Conservation (phyloP, 1,140 invertebrate species). For the Periplaneta americana region DNA sequence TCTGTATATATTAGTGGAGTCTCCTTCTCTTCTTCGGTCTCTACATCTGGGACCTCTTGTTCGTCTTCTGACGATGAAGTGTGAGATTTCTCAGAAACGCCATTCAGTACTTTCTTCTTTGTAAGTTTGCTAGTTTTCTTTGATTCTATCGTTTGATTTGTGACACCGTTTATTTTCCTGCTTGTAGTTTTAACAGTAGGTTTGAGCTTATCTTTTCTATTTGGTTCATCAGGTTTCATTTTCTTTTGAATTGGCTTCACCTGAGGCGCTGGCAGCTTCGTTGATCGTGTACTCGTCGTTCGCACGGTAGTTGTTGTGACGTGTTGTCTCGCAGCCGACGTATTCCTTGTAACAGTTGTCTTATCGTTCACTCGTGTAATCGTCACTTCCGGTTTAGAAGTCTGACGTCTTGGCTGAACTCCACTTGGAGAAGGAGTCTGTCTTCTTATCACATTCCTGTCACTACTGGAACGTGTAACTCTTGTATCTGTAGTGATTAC, state of each 20-base stretch:
- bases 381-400: slow-evolving; percentile 6
- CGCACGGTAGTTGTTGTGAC: not conserved
- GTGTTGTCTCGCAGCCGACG: not conserved
- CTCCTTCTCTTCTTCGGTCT: slow-evolving; percentile 20
- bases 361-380: too few species aligned
- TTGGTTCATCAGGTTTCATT: not conserved
- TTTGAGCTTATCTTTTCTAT: not conserved
- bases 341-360: not conserved
- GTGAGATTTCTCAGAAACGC: not conserved
- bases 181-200: not conserved
- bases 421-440: not conserved
- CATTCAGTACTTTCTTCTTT: not conserved
- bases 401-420: not conserved
- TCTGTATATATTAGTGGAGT: slow-evolving; percentile 4
- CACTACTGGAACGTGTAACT: slow-evolving; percentile 1
- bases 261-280: not conserved
- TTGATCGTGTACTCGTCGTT: not conserved
- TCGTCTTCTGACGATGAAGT: not conserved
- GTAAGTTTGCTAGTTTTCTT: not conserved
- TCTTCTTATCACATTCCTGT: slow-evolving; percentile 11
- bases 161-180: not conserved
- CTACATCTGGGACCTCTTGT: not conserved
- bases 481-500: not conserved
- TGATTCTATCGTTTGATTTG: not conserved
- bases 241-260: not conserved